Conservation (phyloP, 2,888 invertebrate genomes). For the Cistogaster globosa region DNA sequence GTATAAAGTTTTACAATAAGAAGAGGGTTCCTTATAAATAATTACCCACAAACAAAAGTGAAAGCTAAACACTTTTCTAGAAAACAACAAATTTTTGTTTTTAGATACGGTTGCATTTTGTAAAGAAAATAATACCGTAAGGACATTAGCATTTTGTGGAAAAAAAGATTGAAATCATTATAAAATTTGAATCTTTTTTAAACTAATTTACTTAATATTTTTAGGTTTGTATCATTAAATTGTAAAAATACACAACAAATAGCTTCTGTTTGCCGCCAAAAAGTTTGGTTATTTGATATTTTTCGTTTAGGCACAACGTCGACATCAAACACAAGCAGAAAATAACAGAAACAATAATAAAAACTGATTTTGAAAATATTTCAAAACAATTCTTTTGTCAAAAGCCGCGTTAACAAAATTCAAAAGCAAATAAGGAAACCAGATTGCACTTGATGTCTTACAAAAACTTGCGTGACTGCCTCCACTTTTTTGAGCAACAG, state of each 20-base stretch:
- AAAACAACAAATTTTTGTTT: too few relatives aligned
- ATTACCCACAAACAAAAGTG: too few relatives aligned
- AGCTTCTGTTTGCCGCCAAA: conserved; percentile 25
- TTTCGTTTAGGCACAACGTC: conserved; percentile 8
- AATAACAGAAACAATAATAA: conserved; percentile 16
- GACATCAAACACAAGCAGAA: conserved; percentile 13
- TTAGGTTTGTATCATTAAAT: not conserved
- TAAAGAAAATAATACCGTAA: not conserved
- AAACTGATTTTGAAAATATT: conserved; percentile 60
- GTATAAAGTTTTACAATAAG: too few relatives aligned
- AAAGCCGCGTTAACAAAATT: conserved; percentile 53
- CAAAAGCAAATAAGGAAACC: conserved; percentile 41
- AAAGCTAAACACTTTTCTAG: too few relatives aligned
- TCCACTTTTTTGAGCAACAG: conserved; percentile 46
- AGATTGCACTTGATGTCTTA: conserved; percentile 50
- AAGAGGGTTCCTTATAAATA: too few relatives aligned
- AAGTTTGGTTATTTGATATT: conserved; percentile 21
- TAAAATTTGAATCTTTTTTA: not conserved
- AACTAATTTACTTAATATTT: not conserved
- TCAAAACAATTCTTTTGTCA: conserved; percentile 66
- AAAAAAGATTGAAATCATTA: not conserved
- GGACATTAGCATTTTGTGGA: not conserved
- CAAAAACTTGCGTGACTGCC: conserved; percentile 55
- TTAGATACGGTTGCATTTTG: not conserved
- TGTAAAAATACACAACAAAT: not conserved